Evolutionary conservation across 2,113 vertebrate genomes (phyloP).

Genomic region (Chamaetylas fuelleborni): DNA sequence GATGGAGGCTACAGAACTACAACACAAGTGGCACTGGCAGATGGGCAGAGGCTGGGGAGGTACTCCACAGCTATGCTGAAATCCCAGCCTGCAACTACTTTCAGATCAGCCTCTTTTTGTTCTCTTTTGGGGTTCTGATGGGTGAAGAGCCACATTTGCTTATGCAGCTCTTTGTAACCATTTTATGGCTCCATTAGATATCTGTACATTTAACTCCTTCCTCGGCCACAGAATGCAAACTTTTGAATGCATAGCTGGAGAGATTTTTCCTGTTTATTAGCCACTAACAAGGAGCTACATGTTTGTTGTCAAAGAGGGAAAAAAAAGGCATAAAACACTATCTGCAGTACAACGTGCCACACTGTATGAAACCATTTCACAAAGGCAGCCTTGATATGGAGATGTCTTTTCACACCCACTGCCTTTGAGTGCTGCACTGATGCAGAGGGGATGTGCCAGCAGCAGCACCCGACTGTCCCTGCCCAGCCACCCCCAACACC

Average conservation of each 20-base stretch:
- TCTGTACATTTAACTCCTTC: neutral
- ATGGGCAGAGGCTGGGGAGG: neutral
- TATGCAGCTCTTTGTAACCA: neutral
- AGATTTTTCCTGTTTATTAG: neutral
- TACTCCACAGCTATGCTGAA: neutral
- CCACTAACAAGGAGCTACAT: neutral
- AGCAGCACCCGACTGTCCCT: accelerated
- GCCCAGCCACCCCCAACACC: accelerated
- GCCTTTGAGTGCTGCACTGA: neutral
- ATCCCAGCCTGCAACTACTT: neutral
- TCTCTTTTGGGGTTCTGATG: neutral
- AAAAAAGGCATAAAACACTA: neutral
- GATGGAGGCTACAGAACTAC: neutral
- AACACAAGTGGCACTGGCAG: neutral
- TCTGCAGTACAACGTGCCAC: neutral
- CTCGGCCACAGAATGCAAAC: neutral
- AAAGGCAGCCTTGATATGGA: neutral
- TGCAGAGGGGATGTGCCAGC: neutral
- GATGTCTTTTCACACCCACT: neutral
- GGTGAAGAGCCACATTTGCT: neutral
- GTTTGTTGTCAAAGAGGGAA: neutral
- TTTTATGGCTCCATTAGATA: neutral
- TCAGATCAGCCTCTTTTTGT: neutral
- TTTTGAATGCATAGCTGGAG: neutral
- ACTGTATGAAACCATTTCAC: neutral